phyloP scores from a whole-genome alignment of 2,888 invertebrate genomes.

The Ecliptopera silaceata region DNA sequence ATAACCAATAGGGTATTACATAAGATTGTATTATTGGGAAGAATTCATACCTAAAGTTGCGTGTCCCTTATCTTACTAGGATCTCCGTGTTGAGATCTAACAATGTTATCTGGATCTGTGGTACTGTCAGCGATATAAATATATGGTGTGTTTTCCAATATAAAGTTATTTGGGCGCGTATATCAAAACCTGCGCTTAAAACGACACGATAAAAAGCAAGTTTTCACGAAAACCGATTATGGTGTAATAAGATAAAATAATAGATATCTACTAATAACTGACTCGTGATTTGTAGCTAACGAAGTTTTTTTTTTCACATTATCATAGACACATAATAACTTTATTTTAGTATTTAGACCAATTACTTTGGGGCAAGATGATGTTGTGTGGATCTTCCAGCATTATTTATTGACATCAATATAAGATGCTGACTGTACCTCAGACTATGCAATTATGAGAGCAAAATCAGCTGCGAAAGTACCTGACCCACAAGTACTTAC shows the following conservation, averaged over 20 bases:
- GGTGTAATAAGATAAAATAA: too few relatives aligned
- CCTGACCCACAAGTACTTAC: slow-evolving; percentile 33
- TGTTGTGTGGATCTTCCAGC: too few relatives aligned
- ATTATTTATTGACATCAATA: neutral
- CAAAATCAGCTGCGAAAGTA: slow-evolving; percentile 57
- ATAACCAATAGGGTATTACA: slow-evolving; percentile 28
- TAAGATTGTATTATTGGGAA: slow-evolving; percentile 21
- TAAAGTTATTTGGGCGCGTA: too few relatives aligned
- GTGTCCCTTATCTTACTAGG: slow-evolving; percentile 19
- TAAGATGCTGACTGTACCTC: slow-evolving; percentile 4
- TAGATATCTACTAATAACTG: too few relatives aligned
- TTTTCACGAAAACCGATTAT: too few relatives aligned
- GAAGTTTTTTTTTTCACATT: too few relatives aligned
- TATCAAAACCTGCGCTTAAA: too few relatives aligned
- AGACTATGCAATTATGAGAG: slow-evolving; percentile 44
- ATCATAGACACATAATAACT: too few relatives aligned
- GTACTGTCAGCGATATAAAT: slow-evolving; percentile 8
- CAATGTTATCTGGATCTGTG: slow-evolving; percentile 35
- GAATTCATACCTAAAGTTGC: slow-evolving; percentile 20
- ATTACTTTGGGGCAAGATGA: too few relatives aligned
- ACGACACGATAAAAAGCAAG: too few relatives aligned
- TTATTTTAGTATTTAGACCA: too few relatives aligned
- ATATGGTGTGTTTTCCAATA: neutral
- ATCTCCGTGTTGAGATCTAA: slow-evolving; percentile 28
- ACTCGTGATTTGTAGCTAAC: too few relatives aligned